Percentiles rank a stretch among this genome's conserved stretches.
phyloP scores from a whole-genome alignment of 2,113 vertebrate genomes.

The Solea solea region DNA sequence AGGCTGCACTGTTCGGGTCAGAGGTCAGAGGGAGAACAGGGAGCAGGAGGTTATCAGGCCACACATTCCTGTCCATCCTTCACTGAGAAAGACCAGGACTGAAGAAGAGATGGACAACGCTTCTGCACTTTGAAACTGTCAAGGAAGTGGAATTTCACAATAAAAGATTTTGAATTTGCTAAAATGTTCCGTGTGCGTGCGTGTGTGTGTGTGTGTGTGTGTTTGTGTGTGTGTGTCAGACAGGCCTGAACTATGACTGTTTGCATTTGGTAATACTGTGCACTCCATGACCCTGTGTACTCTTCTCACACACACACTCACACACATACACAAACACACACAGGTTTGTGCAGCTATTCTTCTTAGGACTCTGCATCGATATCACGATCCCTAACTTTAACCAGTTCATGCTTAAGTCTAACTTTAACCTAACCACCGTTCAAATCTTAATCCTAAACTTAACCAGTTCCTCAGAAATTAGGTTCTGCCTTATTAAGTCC shows the following conservation, averaged over 20 bases:
- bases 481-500: too few species aligned
- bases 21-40: constrained; percentile 52
- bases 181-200: neutral
- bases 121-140: neutral
- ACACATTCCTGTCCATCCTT: constrained; percentile 58
- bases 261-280: constrained; percentile 19
- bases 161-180: neutral
- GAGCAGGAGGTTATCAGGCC: constrained; percentile 71
- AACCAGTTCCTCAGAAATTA: too few species aligned
- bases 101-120: neutral
- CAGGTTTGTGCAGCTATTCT: neutral
- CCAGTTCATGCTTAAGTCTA: too few species aligned
- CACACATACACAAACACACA: constrained; percentile 28
- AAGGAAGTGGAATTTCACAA: neutral
- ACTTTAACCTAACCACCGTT: too few species aligned
- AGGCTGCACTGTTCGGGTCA: constrained; percentile 32
- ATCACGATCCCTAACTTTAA: too few species aligned
- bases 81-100: constrained; percentile 46
- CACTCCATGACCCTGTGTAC: constrained; percentile 52
- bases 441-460: too few species aligned
- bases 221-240: neutral
- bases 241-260: constrained; percentile 41
- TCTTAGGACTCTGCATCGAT: too few species aligned
- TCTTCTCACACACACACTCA: constrained; percentile 18
- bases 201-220: neutral